Conservation (phyloP, 2,797 vertebrate genomes). For the Yasuhikotakia modesta region DNA sequence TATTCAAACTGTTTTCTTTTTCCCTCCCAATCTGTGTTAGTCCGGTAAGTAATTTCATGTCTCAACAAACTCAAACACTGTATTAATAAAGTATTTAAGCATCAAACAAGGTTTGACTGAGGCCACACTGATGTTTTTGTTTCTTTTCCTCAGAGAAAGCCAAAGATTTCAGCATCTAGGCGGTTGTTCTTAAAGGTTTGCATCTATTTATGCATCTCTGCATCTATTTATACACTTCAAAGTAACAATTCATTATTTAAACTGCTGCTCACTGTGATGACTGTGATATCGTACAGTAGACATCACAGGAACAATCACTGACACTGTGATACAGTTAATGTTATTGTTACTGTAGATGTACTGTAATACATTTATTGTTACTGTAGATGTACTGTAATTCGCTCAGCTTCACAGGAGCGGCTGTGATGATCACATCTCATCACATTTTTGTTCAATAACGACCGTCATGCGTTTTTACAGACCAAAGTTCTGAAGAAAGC, state of each 20-base stretch:
- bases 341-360: no score
- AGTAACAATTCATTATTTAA: neutral
- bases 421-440: neutral
- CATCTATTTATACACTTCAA: neutral
- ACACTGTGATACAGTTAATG: no score
- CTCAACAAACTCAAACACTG: neutral
- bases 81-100: neutral
- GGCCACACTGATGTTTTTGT: neutral
- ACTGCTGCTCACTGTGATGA: neutral
- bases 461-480: constrained; percentile 39
- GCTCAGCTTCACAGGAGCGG: neutral
- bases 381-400: neutral
- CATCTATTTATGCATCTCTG: neutral
- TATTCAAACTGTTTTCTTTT: neutral
- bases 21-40: neutral
- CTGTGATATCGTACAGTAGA: neutral
- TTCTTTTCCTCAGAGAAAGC: constrained; percentile 70
- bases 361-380: no score
- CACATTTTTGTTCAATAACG: neutral
- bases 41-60: constrained; percentile 13
- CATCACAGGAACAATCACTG: no score
- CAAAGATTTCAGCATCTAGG: constrained; percentile 74
- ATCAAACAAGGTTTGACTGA: neutral
- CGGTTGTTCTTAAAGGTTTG: constrained; percentile 74
- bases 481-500: constrained; percentile 65